These are phyloP conservation scores for Carollia perspicillata DNA, from an alignment of 2,113 vertebrate species.

Conservation along the genomic window DNA sequence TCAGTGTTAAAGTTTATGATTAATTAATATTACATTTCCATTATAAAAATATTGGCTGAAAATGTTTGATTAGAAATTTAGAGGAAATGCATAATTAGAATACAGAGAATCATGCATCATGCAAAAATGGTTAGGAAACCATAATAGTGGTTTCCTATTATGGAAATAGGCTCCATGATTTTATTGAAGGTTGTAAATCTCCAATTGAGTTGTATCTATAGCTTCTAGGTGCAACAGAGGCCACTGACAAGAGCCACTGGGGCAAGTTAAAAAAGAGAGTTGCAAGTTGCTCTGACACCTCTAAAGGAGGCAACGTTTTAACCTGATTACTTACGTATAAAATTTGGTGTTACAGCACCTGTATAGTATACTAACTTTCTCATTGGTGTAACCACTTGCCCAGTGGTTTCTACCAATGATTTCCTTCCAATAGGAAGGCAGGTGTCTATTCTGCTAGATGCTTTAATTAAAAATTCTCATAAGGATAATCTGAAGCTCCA, in stretches of 20 bases:
- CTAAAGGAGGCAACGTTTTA: not conserved
- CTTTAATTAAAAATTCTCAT: not conserved
- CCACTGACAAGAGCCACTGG: not conserved
- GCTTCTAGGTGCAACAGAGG: not conserved
- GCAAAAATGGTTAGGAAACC: rapidly evolving
- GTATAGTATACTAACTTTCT: not conserved
- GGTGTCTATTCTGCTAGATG: not conserved
- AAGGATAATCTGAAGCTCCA: not conserved
- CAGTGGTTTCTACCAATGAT: not conserved
- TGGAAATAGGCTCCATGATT: not conserved
- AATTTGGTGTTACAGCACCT: not conserved
- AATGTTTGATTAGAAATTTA: not conserved
- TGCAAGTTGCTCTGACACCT: not conserved
- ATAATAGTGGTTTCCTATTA: too few relatives aligned
- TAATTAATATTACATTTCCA: not conserved
- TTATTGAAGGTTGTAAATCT: not conserved
- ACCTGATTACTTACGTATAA: not conserved
- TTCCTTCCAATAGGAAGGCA: not conserved
- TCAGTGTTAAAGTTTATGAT: not conserved
- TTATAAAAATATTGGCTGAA: not conserved
- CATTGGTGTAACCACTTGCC: not conserved
- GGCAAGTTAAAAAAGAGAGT: not conserved
- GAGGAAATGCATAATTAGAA: not conserved
- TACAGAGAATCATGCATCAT: not conserved
- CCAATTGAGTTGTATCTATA: not conserved